Conservation (phyloP, 2,888 invertebrate genomes). For the Phania funesta region DNA sequence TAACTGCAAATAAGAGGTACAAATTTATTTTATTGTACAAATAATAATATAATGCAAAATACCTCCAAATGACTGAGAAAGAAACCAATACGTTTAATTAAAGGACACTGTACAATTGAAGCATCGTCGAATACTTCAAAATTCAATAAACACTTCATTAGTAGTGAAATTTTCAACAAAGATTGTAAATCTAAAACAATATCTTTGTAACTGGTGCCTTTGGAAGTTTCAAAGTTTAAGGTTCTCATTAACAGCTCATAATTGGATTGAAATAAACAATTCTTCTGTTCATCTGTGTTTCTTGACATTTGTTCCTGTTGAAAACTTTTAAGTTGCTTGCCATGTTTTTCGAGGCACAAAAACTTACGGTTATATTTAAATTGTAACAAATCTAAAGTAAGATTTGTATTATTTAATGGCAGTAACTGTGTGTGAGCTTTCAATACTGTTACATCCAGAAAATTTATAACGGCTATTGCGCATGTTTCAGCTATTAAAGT, state of each 20-base stretch:
- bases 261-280: constrained; percentile 75
- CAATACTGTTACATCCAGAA: constrained; percentile 70
- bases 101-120: constrained; percentile 72
- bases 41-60: constrained; percentile 2
- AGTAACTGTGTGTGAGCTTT: not conserved
- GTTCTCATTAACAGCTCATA: constrained; percentile 77
- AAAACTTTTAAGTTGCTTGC: constrained; percentile 55
- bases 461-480: constrained; percentile 76
- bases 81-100: constrained; percentile 76
- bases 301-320: not conserved
- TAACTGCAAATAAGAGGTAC: constrained; percentile 69
- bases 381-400: constrained; percentile 67
- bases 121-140: constrained; percentile 73
- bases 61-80: constrained; percentile 77
- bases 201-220: constrained; percentile 67
- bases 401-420: not conserved
- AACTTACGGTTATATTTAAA: constrained; percentile 75
- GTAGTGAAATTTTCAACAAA: constrained; percentile 71
- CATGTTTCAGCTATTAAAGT: constrained; percentile 75
- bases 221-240: constrained; percentile 72
- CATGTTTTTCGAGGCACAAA: constrained; percentile 72
- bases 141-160: constrained; percentile 72
- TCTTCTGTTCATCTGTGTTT: constrained; percentile 61
- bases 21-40: not conserved
- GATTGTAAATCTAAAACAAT: constrained; percentile 72